These are phyloP conservation scores for Lochmaea crataegi DNA, from an alignment of 2,888 invertebrate genomes.

Conservation along the genomic window DNA sequence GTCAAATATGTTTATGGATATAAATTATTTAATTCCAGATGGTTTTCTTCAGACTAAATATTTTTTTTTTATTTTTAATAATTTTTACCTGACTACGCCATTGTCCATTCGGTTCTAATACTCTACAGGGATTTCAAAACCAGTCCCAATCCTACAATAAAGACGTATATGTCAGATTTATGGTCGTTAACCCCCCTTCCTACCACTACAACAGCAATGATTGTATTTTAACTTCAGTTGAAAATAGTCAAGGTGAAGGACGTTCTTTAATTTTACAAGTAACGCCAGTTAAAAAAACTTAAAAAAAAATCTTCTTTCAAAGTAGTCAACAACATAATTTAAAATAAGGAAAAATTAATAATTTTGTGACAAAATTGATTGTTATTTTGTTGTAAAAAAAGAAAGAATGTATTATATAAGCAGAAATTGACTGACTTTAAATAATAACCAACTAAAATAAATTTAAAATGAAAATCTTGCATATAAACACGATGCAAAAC, in stretches of 20 bases:
- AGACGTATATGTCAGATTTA: slow-evolving; percentile 65
- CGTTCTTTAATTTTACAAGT: slow-evolving; percentile 9
- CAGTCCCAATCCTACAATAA: slow-evolving; percentile 60
- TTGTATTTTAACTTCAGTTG: slow-evolving; percentile 27
- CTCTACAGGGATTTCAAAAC: slow-evolving; percentile 51
- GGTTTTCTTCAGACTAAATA: not conserved
- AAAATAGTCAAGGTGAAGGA: slow-evolving; percentile 15
- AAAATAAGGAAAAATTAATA: too few relatives aligned
- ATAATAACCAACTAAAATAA: too few relatives aligned
- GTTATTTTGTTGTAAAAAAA: too few relatives aligned
- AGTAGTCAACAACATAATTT: too few relatives aligned
- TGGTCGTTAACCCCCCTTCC: slow-evolving; percentile 60
- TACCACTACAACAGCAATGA: slow-evolving; percentile 51
- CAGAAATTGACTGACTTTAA: too few relatives aligned
- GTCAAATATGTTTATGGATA: too few relatives aligned
- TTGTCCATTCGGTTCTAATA: slow-evolving; percentile 40
- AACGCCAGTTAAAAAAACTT: not conserved
- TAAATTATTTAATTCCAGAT: too few relatives aligned
- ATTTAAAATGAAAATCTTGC: too few relatives aligned
- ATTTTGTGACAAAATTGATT: too few relatives aligned
- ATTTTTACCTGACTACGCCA: slow-evolving; percentile 17
- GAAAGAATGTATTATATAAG: too few relatives aligned
- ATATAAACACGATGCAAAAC: too few relatives aligned
- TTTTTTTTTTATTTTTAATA: not conserved
- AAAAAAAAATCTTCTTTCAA: not conserved